A percentile compares a stretch with the other conserved stretches of the same genome.
phyloP scores from a whole-genome alignment of 1,140 invertebrate genomes.

The Batillaria attramentaria region DNA sequence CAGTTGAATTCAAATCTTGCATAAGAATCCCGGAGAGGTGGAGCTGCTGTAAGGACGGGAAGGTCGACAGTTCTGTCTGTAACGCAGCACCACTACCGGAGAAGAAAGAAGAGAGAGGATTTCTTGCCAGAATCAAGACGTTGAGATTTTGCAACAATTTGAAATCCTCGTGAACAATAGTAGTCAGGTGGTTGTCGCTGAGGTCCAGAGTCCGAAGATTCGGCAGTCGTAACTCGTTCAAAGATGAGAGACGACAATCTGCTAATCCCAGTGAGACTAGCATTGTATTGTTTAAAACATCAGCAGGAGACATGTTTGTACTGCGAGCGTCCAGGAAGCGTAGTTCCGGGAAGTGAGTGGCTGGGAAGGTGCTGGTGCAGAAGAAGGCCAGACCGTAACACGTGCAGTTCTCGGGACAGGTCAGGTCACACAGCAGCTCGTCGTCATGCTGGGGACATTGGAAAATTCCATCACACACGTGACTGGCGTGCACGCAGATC shows the following conservation, averaged over 20 bases:
- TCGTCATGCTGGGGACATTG: constrained; percentile 37
- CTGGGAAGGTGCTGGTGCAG: background rate
- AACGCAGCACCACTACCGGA: no score
- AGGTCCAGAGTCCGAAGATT: constrained; percentile 29
- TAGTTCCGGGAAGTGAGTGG: background rate
- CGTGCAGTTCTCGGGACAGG: constrained; percentile 29
- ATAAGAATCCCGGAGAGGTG: no score
- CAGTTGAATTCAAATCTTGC: no score
- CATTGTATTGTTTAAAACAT: background rate
- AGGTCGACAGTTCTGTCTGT: no score
- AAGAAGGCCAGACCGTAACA: constrained; percentile 30
- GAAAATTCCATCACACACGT: constrained; percentile 31
- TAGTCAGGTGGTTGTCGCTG: constrained; percentile 16
- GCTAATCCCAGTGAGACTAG: constrained; percentile 30
- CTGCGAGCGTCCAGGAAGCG: constrained; percentile 9
- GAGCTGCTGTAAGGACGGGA: no score
- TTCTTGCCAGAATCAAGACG: no score
- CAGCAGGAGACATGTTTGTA: background rate
- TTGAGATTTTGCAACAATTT: no score
- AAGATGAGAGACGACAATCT: background rate
- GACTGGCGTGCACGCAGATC: constrained; percentile 23
- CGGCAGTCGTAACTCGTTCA: background rate
- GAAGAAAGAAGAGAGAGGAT: no score
- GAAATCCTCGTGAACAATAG: no score
- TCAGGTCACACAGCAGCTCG: constrained; percentile 29